Evolutionary conservation across 1,140 invertebrate species (phyloP).

Genomic region (Schlechtendalia chinensis): DNA sequence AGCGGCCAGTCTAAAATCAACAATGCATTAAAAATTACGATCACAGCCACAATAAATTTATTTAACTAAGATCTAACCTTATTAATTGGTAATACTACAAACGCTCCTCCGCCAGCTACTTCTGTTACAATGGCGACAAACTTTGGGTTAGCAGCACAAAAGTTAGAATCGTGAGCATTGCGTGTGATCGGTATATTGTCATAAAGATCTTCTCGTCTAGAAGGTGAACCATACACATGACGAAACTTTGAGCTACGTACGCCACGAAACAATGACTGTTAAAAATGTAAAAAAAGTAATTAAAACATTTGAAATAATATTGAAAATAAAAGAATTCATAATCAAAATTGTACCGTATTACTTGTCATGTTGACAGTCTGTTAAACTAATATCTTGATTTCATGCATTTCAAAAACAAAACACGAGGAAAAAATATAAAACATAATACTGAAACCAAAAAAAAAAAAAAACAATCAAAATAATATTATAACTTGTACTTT

Average conservation of each 20-base stretch:
- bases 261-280: conserved; percentile 75
- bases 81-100: conserved; percentile 84
- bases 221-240: conserved; percentile 86
- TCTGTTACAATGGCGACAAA: conserved; percentile 92
- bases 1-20: conserved; percentile 66
- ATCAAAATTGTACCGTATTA: conserved; percentile 27
- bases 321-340: conserved; percentile 8
- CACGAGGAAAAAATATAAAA: conserved; percentile 27
- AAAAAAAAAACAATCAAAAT: conserved; percentile 29
- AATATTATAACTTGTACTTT: background rate
- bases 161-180: conserved; percentile 87
- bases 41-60: background rate
- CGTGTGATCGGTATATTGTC: conserved; percentile 91
- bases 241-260: conserved; percentile 87
- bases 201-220: conserved; percentile 85
- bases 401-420: conserved; percentile 45
- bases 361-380: conserved; percentile 16
- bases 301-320: background rate
- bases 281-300: background rate
- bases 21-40: conserved; percentile 2
- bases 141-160: conserved; percentile 91
- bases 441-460: conserved; percentile 9
- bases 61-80: conserved; percentile 61
- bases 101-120: conserved; percentile 89
- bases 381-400: conserved; percentile 44